Conservation (phyloP, 2,888 invertebrate species). For the Augiades crinisus region DNA sequence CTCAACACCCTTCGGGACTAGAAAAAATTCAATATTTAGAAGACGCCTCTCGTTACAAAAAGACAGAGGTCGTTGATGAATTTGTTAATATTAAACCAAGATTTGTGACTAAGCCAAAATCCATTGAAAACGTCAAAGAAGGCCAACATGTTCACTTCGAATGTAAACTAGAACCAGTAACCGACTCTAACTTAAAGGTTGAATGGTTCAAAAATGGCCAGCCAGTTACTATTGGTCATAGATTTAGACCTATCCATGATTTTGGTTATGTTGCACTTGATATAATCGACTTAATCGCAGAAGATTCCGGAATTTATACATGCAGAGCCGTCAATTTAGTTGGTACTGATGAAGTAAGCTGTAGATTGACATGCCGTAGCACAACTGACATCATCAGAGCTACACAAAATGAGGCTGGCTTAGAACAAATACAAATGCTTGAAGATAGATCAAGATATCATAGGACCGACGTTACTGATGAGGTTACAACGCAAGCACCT, state of each 20-base stretch:
- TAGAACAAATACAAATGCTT: constrained; percentile 93
- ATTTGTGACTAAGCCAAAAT: constrained; percentile 94
- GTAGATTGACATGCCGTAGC: constrained; percentile 86
- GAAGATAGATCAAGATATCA: constrained; percentile 92
- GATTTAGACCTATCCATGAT: constrained; percentile 98
- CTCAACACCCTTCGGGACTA: constrained; percentile 94
- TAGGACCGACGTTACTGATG: constrained; percentile 88
- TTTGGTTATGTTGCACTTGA: constrained; percentile 99
- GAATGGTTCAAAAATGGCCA: constrained; percentile 98
- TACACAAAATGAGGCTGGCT: constrained; percentile 93
- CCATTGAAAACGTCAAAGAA: constrained; percentile 91
- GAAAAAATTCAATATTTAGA: constrained; percentile 96
- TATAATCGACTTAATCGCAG: constrained; percentile 96
- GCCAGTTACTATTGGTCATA: constrained; percentile 95
- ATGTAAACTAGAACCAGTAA: constrained; percentile 97
- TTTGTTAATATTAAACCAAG: constrained; percentile 90
- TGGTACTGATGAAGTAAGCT: constrained; percentile 93
- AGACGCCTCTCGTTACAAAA: constrained; percentile 92
- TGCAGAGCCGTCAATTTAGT: constrained; percentile 95
- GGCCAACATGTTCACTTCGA: constrained; percentile 98
- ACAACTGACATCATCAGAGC: constrained; percentile 91
- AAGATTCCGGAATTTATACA: constrained; percentile 97
- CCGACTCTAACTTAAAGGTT: constrained; percentile 97
- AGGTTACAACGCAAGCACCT: constrained; percentile 94
- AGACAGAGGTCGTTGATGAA: constrained; percentile 91